Conservation (phyloP, 2,888 invertebrate species). For the Elmis aenea region DNA sequence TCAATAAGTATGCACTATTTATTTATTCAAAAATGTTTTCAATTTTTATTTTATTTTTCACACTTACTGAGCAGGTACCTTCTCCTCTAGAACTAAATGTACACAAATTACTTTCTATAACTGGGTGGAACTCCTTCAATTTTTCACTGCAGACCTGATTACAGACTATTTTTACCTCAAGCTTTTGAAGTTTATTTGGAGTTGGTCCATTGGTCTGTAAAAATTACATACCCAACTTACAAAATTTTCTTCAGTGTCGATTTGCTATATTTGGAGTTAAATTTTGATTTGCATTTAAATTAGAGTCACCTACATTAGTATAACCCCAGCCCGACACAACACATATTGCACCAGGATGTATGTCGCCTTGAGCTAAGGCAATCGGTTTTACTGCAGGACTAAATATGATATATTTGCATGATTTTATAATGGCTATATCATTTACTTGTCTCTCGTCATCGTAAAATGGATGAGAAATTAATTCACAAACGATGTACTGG, state of each 20-base stretch:
- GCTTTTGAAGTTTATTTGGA: slow-evolving; percentile 51
- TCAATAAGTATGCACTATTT: no score
- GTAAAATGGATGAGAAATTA: slow-evolving; percentile 48
- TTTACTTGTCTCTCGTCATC: slow-evolving; percentile 49
- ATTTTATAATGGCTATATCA: slow-evolving; percentile 64
- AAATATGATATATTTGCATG: slow-evolving; percentile 51
- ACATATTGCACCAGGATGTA: slow-evolving; percentile 50
- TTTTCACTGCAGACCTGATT: slow-evolving; percentile 41
- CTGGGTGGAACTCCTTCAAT: slow-evolving; percentile 9
- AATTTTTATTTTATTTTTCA: no score
- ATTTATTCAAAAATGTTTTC: no score
- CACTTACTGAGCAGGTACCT: slow-evolving; percentile 32
- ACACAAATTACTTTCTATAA: slow-evolving; percentile 25
- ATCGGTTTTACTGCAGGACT: slow-evolving; percentile 53
- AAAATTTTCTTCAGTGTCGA: no score
- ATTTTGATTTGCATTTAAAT: no score
- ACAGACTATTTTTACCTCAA: slow-evolving; percentile 51
- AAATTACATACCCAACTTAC: no score
- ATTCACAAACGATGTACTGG: slow-evolving; percentile 46
- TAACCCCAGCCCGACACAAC: slow-evolving; percentile 61
- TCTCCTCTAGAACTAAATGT: slow-evolving; percentile 29
- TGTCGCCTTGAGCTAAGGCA: slow-evolving; percentile 52
- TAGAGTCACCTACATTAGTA: slow-evolving; percentile 48
- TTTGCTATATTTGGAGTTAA: no score
- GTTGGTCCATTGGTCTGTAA: slow-evolving; percentile 17